Base-by-base conservation (phyloP, 2,888 invertebrate genomes). In the Uropetala carovei region DNA sequence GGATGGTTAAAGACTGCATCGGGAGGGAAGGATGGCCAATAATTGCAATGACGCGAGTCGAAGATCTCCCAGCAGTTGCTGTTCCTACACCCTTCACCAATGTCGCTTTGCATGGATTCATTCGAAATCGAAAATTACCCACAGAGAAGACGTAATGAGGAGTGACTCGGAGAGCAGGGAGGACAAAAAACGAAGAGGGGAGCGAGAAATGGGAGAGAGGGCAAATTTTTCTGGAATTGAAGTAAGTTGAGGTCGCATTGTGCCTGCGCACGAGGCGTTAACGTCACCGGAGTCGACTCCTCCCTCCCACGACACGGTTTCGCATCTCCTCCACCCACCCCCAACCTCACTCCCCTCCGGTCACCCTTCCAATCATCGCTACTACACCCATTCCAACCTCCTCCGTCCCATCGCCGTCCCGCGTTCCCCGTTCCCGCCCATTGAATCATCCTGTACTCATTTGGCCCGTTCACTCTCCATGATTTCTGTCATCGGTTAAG, bases 91-190 rank as follows among this genome's bases (percentile, higher is more conserved):
- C 57, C 85, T 18, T 8, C 85, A 22, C 85, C 22, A 10, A 85
- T 57, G 56, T 83, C 83, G 56, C 56, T 83, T 56, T 83, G 58
- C 57, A 22, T 75, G 22, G 57, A 18, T 58, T 58, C 58, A 57
- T 58, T 13, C 57, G 57, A 85, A 85, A 85, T 85, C 85, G 85
- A 85, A 85, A 57, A 85, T 85, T 85, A 58, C 85, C 85, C 85
- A 14, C 85, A 14, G 85, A 85, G 85, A 57, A 57, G 56, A 0
- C 75, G 75, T 75, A 75, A 75, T 75, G 75, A 58, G 85, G 22
- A 57, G 85, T 57, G 85, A 58, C 22, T 85, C 57, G 57, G 13
- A n/a, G 56, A 58, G 57, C n/a, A 57, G 22, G 8, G 57, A 75
- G 85, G n/a, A n/a, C 75, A 27, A n/a, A n/a, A 85, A 85, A 85